Evolutionary conservation across 2,113 vertebrate species (phyloP), one percentile per base, ranked within the genome.

Genomic region (Neomonachus schauinslandi): DNA sequence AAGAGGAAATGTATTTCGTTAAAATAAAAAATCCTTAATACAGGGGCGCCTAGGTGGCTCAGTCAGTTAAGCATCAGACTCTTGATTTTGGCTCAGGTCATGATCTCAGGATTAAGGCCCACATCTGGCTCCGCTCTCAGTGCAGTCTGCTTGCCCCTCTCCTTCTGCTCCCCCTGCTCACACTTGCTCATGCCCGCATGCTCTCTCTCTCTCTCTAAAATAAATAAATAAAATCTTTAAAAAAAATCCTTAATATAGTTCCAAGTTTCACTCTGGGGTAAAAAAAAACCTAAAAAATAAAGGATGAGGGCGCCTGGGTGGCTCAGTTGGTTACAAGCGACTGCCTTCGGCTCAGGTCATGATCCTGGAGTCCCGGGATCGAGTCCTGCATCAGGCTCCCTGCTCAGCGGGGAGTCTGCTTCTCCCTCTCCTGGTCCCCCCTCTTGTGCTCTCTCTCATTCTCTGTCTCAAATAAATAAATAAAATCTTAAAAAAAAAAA

Each of bases 1-100:
- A 94, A 91, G 21, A 59, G 24, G 22, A 93, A 72, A 24, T 88
- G 87, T 79, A 59, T 53, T 93, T 81, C 33, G 77, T 93, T 74
- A 57, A 89, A 96, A 91, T 77, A 53, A 89, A 74, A 91, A 71
- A 67, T 31, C 39, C 79, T 71, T 89, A 63, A 28, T 57, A 57
- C 21, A 57, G 31, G 31, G 65, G 65, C 3, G 6, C 31, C 65
- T 33, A 31, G 31, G 15, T 33, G 65, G 31, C 31, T 67, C 65
- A 67, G 31, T 33, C 7, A 2, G 7, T 33, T 33, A n/a, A 67
- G 14, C 31, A 4, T 33, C 31, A 57, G 55, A 53, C 55, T 57
- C 55, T 21, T 57, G 55, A 57, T 19, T 67, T 67, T 31, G 0
- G 31, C 14, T 67, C 65, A n/a, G 65, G 7, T 67, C 65, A 67